These are phyloP conservation scores for Eucera pruinosa DNA, from an alignment of 2,888 invertebrate genomes.

Conservation along the genomic window DNA sequence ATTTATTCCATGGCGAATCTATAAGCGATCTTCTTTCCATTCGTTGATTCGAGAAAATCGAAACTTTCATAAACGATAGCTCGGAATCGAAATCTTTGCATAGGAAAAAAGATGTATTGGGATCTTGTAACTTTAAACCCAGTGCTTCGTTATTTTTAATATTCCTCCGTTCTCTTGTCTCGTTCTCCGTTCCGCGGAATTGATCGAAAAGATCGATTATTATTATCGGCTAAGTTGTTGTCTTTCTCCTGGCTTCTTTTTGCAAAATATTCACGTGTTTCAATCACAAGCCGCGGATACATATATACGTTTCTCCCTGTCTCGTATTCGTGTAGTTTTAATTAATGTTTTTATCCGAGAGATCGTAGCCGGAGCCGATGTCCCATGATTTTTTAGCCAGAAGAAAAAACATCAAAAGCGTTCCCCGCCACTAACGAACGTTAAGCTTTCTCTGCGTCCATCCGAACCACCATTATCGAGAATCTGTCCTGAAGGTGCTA, in stretches of 20 bases:
- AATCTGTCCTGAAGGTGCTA: slow-evolving; percentile 58
- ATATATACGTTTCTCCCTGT: too few relatives aligned
- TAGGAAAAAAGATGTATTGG: too few relatives aligned
- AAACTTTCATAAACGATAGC: too few relatives aligned
- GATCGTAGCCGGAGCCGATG: background rate
- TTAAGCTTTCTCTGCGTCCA: slow-evolving; percentile 56
- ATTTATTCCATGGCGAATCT: too few relatives aligned
- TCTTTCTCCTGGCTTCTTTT: background rate
- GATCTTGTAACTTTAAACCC: too few relatives aligned
- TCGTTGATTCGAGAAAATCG: too few relatives aligned
- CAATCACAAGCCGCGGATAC: too few relatives aligned
- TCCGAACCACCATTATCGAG: slow-evolving; percentile 61
- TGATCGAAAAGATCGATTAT: background rate
- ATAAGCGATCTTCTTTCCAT: too few relatives aligned
- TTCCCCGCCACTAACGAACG: slow-evolving; percentile 60
- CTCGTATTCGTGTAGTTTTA: too few relatives aligned
- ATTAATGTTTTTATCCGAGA: slow-evolving; percentile 24
- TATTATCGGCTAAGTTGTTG: background rate
- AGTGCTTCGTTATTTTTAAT: slow-evolving; percentile 3
- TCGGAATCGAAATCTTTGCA: too few relatives aligned
- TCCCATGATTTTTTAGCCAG: slow-evolving; percentile 30
- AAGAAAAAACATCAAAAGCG: slow-evolving; percentile 40
- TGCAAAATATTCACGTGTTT: background rate
- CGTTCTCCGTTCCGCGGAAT: background rate
- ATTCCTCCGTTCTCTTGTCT: background rate